Evolutionary conservation across 2,888 invertebrate species (phyloP), one percentile per base, ranked within the genome.

Genomic region (Caenorhabditis sinica): DNA sequence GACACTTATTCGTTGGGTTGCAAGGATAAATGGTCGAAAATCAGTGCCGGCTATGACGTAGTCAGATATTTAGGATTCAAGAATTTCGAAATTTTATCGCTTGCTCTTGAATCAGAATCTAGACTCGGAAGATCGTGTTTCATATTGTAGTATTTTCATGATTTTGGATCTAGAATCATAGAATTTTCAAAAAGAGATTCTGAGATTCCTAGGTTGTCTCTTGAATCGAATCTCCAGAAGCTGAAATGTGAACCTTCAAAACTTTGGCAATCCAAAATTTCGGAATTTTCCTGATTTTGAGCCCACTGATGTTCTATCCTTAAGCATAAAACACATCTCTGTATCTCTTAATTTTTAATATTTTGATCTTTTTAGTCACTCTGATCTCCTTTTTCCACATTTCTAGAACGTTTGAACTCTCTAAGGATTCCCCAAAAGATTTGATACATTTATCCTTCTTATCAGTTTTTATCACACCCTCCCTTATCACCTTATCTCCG

Each of bases 401-500:
- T 25, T 13, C 20, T n/a, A 40, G 61, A 43, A 23, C 43, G 25
- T 63, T 63, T 63, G 63, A 63, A 63, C 63, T 63, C 40, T 28
- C 60, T 33, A 40, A 40, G 40, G 49, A 20, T 20, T 49, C 20
- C 49, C 49, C n/a, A 25, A 23, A 28, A 15, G 40, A 40, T 53
- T 63, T 51, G 51, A 30, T 65, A 28, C 33, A 51, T 20, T 25
- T 63, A 36, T 68, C 71, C 23, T 49, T 30, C 25, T 43, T 40
- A 65, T 60, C 56, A 51, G 2, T 45, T 40, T 9, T 45, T 56
- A 25, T 56, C 56, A 28, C 25, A 23, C 43, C 25, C 23, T 45
- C 43, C 11, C 13, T 33, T 45, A n/a, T n/a, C n/a, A n/a, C n/a
- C 36, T 51, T 49, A 51, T 51, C 72, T 33, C 61, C 72, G 72